Conservation (phyloP, 2,113 vertebrate species). For the Menura novaehollandiae region DNA sequence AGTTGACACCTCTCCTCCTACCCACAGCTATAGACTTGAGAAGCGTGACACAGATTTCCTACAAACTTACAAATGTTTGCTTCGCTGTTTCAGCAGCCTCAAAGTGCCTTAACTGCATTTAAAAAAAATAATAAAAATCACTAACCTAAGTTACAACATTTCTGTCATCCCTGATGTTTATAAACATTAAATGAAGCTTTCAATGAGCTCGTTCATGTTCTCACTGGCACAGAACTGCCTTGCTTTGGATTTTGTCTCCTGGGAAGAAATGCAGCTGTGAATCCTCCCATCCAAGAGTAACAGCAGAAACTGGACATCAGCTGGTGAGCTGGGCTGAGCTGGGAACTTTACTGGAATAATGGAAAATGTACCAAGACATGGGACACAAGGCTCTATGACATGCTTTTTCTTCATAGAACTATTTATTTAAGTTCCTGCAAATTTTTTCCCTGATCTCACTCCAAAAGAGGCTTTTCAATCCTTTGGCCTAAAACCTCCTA, state of each 20-base stretch:
- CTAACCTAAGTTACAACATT: background rate
- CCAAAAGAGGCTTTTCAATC: background rate
- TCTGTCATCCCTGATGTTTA: background rate
- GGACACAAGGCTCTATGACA: background rate
- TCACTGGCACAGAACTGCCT: background rate
- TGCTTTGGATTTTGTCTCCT: background rate
- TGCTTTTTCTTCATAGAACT: background rate
- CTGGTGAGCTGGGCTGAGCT: fast-evolving
- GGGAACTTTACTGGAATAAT: background rate
- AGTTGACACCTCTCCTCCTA: constrained; percentile 52
- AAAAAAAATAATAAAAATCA: background rate
- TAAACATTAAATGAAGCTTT: background rate
- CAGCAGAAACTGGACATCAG: background rate
- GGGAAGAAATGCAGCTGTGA: background rate
- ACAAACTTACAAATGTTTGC: constrained; percentile 42
- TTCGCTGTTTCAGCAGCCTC: background rate
- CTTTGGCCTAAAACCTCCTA: background rate
- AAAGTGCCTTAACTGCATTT: background rate
- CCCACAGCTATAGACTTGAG: constrained; percentile 28
- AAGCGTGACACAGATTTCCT: constrained; percentile 36
- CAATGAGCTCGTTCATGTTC: background rate
- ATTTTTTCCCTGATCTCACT: background rate
- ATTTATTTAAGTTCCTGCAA: background rate
- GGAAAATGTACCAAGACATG: background rate
- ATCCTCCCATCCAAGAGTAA: background rate